Conservation (phyloP, 2,113 vertebrate species). For the Oryzias javanicus region DNA sequence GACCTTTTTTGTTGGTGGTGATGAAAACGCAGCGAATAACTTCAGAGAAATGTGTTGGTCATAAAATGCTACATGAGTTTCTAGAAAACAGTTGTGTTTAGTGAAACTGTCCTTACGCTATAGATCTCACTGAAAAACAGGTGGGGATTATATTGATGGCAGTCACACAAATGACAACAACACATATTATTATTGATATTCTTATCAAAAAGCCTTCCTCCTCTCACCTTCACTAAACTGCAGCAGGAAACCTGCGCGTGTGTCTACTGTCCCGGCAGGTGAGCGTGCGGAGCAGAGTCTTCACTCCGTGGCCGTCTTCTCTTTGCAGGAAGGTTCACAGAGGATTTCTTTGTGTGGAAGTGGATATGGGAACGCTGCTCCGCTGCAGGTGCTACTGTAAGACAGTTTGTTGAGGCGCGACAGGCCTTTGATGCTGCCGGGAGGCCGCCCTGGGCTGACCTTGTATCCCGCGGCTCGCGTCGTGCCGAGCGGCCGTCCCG, state of each 20-base stretch:
- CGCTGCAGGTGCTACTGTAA: slow-evolving; percentile 85
- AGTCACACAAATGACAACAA: slow-evolving; percentile 62
- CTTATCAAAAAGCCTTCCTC: slow-evolving; percentile 42
- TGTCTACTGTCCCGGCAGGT: slow-evolving; percentile 28
- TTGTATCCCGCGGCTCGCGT: slow-evolving; percentile 98
- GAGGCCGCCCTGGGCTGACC: slow-evolving; percentile 95
- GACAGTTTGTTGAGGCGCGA: slow-evolving; percentile 93
- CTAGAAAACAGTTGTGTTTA: slow-evolving; percentile 10
- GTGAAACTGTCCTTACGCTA: slow-evolving; percentile 15
- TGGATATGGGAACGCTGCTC: slow-evolving; percentile 90
- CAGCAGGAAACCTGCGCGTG: slow-evolving; percentile 43
- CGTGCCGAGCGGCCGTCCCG: slow-evolving; percentile 93
- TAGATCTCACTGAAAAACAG: slow-evolving; percentile 36
- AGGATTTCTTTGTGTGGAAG: slow-evolving; percentile 86
- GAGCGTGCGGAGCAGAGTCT: slow-evolving; percentile 4
- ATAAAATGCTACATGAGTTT: slow-evolving; percentile 50
- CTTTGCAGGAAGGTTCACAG: slow-evolving; percentile 84
- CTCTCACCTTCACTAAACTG: slow-evolving; percentile 15
- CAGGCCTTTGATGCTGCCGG: slow-evolving; percentile 97
- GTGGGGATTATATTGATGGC: slow-evolving; percentile 47
- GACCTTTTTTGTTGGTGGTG: slow-evolving; percentile 7
- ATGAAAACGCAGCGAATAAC: slow-evolving; percentile 7
- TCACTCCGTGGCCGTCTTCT: slow-evolving; percentile 85
- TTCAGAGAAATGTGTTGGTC: not conserved
- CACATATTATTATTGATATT: slow-evolving; percentile 13